phyloP scores from a whole-genome alignment of 2,888 invertebrate genomes.

The Rhabditoides inermis region DNA sequence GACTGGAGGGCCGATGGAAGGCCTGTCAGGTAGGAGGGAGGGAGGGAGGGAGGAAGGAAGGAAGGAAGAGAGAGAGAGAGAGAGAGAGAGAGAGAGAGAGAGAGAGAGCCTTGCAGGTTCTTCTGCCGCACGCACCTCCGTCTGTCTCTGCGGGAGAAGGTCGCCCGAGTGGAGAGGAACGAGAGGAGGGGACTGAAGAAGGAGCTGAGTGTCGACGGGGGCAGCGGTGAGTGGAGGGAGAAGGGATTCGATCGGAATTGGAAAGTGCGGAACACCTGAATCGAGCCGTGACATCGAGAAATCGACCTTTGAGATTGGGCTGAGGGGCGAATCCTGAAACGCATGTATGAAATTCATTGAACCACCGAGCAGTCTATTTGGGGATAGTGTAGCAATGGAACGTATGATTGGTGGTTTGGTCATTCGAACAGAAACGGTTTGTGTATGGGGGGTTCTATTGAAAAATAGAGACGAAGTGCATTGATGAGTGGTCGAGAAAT shows the following conservation, averaged over 20 bases:
- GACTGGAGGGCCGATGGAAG: constrained; percentile 11
- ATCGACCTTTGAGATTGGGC: too few relatives aligned
- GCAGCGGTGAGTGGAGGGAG: neutral
- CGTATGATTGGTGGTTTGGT: too few relatives aligned
- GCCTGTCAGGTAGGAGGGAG: neutral
- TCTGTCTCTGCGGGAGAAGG: constrained; percentile 20
- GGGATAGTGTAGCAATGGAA: too few relatives aligned
- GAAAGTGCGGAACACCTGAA: neutral
- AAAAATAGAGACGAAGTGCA: too few relatives aligned
- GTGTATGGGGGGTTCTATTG: too few relatives aligned
- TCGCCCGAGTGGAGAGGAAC: constrained; percentile 15
- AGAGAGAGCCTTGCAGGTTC: constrained; percentile 20
- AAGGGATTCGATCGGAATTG: neutral
- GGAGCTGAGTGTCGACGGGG: neutral
- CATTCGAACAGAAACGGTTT: too few relatives aligned
- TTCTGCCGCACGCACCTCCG: constrained; percentile 26
- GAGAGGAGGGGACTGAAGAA: constrained; percentile 3
- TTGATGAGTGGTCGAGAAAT: too few relatives aligned
- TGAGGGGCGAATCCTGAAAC: too few relatives aligned
- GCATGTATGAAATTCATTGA: too few relatives aligned
- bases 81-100: neutral
- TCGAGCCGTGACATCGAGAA: neutral
- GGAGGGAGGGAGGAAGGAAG: constrained; percentile 1
- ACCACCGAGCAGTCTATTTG: too few relatives aligned
- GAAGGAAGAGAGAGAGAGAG: neutral